phyloP scores from a whole-genome alignment of 2,797 vertebrate species.

The Tokudaia muenninki region DNA sequence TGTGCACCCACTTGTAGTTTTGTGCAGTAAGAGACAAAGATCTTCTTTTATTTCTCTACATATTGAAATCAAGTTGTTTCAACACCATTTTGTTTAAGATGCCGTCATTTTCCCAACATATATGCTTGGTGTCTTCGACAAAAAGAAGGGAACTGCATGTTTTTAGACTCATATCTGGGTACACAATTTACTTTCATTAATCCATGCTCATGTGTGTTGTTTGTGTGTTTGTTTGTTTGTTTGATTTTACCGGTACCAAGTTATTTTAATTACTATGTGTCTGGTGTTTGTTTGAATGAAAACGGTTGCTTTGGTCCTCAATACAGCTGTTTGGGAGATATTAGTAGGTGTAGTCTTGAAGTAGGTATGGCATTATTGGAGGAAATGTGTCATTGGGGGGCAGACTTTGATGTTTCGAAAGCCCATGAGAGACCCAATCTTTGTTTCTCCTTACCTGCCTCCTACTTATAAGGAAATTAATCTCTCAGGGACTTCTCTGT shows the following conservation, averaged over 20 bases:
- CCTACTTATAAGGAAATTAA: neutral
- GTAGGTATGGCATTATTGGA: neutral
- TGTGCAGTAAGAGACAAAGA: neutral
- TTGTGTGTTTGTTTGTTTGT: neutral
- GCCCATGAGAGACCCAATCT: neutral
- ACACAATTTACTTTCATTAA: neutral
- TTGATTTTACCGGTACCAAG: neutral
- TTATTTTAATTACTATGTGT: neutral
- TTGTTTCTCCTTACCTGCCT: neutral
- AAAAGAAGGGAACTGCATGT: neutral
- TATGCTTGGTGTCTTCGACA: neutral
- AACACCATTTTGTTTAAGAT: neutral
- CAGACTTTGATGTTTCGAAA: neutral
- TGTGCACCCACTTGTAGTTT: neutral
- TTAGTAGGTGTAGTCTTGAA: neutral
- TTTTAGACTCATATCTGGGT: neutral
- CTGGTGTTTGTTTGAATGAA: neutral
- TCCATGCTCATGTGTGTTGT: neutral
- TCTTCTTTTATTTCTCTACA: neutral
- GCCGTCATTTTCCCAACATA: neutral
- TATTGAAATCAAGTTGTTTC: neutral
- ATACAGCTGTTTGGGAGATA: neutral
- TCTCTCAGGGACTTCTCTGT: neutral
- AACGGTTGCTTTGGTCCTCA: neutral
- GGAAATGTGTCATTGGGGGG: too few relatives aligned